Evolutionary conservation across 2,888 invertebrate genomes (phyloP).

Genomic region (Agonopterix subpropinquella): DNA sequence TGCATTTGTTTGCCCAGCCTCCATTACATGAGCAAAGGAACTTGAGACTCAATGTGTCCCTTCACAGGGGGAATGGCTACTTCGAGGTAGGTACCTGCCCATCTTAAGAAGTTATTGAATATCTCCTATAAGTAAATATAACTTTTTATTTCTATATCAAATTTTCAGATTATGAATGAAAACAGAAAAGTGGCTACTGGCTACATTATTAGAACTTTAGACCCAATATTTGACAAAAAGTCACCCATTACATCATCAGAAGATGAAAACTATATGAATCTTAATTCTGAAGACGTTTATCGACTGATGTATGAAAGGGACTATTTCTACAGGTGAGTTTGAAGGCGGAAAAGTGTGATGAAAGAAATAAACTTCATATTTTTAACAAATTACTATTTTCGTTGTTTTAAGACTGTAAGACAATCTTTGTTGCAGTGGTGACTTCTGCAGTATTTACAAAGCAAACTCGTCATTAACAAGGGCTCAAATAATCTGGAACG

Average conservation of each 20-base stretch:
- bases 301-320: conserved; percentile 27
- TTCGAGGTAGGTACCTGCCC: conserved; percentile 70
- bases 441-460: conserved; percentile 32
- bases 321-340: conserved; percentile 29
- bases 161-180: conserved; percentile 27
- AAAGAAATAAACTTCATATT: background rate
- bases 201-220: conserved; percentile 8
- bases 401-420: background rate
- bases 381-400: background rate
- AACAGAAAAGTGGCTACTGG: conserved; percentile 31
- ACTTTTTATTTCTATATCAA: background rate
- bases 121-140: background rate
- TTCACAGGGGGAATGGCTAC: conserved; percentile 76
- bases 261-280: conserved; percentile 13
- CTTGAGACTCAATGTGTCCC: conserved; percentile 68
- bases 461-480: conserved; percentile 27
- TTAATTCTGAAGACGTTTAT: conserved; percentile 31
- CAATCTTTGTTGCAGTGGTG: conserved; percentile 25
- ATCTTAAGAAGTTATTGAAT: background rate
- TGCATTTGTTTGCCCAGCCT: conserved; percentile 77
- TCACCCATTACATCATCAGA: background rate
- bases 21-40: conserved; percentile 67
- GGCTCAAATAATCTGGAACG: conserved; percentile 75
- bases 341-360: background rate
- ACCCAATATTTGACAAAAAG: background rate